Base-by-base conservation (phyloP, 2,888 invertebrate genomes). In the Minunthozetes semirufus region DNA sequence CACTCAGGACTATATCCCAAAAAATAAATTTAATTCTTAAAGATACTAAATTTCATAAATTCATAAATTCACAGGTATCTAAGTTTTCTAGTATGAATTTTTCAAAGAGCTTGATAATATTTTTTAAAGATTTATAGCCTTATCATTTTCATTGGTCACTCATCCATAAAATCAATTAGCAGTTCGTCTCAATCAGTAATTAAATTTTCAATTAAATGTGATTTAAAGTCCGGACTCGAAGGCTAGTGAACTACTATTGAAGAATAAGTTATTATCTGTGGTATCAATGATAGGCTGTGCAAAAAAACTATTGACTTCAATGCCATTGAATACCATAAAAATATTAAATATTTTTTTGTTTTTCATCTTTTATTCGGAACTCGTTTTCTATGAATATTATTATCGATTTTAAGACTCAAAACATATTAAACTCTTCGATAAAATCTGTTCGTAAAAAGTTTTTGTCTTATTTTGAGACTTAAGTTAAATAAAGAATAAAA, bases 231-330 rank as follows among this genome's bases (percentile, higher is more conserved):
- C 4, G 3, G 29, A 22, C 38, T 22, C 46, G 70, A 70, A 70
- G 70, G 70, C 22, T 46, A 70, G 70, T 70, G 70, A 70, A 70
- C 70, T 70, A 25, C 25, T 48, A 48, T 46, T 68, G 68, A 46
- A 8, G n/a, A 22, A 3, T 9, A 27, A 22, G 27, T 27, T 61
- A 22, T 53, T n/a, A 19, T 33, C 33, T 33, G 22, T 19, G 22
- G 2, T 66, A 66, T 66, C 63, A 66, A 19, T 38, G n/a, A 66
- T 66, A n/a, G 19, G 33, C 27, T 19, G 15, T 19, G 19, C 9
- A 70, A n/a, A 68, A 63, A n/a, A 46, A 66, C 6, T n/a, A 22
- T 22, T 19, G 15, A 19, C 22, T 48, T 70, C 70, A 70, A 70
- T 70, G 70, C 15, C 70, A 70, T 42, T 48, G 9, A 22, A 63